Percentiles rank a stretch among this genome's conserved stretches.
These are phyloP conservation scores for Conopomorpha cramerella DNA, from an alignment of 1,140 invertebrate genomes.

Conservation along the genomic window DNA sequence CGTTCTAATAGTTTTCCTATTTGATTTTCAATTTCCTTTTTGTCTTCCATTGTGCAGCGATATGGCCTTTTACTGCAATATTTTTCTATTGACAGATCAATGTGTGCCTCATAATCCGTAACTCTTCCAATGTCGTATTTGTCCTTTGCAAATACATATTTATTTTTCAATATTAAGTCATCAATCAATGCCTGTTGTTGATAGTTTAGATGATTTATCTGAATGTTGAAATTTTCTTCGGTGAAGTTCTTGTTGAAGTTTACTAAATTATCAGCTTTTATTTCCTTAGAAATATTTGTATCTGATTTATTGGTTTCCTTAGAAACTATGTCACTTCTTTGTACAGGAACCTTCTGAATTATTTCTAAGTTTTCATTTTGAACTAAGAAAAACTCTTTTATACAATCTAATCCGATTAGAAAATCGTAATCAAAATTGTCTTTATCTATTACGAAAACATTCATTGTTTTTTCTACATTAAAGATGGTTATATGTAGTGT, in stretches of 20 bases:
- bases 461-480: conserved; percentile 12
- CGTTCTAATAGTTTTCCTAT: too few species aligned
- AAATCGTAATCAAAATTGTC: conserved; percentile 21
- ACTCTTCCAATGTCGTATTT: too few species aligned
- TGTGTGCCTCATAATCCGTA: too few species aligned
- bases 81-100: too few species aligned
- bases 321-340: conserved; percentile 5
- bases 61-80: too few species aligned
- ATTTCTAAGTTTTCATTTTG: conserved; percentile 16
- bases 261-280: conserved; percentile 3
- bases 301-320: conserved; percentile 2
- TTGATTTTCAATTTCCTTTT: too few species aligned
- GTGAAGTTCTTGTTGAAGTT: conserved; percentile 25
- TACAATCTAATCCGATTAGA: conserved; percentile 18
- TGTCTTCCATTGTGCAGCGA: too few species aligned
- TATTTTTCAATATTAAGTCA: too few species aligned
- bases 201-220: too few species aligned
- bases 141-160: too few species aligned
- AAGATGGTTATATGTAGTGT: conserved; percentile 4
- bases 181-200: too few species aligned
- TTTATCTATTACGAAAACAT: conserved; percentile 19
- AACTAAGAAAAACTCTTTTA: conserved; percentile 11
- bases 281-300: conserved; percentile 3
- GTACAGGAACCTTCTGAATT: conserved; percentile 6
- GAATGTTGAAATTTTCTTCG: too few species aligned